Base-by-base conservation (phyloP, 2,113 vertebrate genomes). In the Phycodurus eques region DNA sequence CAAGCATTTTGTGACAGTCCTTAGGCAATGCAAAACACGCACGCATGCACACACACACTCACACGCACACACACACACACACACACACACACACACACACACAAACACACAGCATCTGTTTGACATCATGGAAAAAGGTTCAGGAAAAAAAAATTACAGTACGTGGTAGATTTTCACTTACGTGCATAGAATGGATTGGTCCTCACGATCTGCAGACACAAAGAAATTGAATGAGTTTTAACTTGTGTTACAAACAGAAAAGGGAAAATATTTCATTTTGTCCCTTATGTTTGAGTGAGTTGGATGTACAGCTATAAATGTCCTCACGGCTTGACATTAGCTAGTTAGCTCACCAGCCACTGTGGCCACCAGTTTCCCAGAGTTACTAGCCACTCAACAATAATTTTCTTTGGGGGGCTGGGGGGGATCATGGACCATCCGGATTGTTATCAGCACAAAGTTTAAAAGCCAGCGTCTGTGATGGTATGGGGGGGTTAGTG, bases 101-200 rank as follows among this genome's bases (percentile, higher is more conserved):
- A 27, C 27, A 27, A 1, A 27, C 1, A 27, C 60, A 67, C 74
- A 78, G 43, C 35, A 31, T 51, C 13, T 12, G 74, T 72, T 49
- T 77, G 72, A 77, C 7, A 4, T 70, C 44, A 12, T 64, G 54
- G 66, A 56, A 72, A 72, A 62, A 20, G 2, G 0, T 33, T 12
- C 47, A 31, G 46, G 13, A 51, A 72, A 83, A 61, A 59, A n/a
- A 43, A 74, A 77, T 5, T 2, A 76, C 69, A 75, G 54, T 70
- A 68, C 17, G 61, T 54, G 49, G 19, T 11, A 59, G n/a, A 59
- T 64, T 65, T 77, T 79, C 77, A 96, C 97, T 98, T 90, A 98
- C 97, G 97, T 99, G 96, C 97, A 99, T 33, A 99, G 94, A 82
- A 99, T 97, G 67, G 97, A 97, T 90, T 99, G 97, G 84, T 98